Conservation (phyloP, 2,888 invertebrate species). For the Monoplex corrugatus region DNA sequence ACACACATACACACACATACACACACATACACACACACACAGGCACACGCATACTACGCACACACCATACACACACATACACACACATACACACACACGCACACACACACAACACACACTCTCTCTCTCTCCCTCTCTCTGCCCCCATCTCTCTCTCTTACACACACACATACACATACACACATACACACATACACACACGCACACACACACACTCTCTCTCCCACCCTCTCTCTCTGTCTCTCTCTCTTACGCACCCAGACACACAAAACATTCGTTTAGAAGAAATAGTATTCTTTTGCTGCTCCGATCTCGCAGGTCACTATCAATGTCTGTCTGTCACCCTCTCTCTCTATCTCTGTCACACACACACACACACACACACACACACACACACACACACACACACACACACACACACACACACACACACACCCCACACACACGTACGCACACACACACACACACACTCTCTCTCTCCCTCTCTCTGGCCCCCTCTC, state of each 20-base stretch:
- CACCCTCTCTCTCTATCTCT: not conserved
- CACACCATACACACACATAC: slow-evolving; percentile 21
- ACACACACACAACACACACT: slow-evolving; percentile 30
- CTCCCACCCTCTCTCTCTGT: not conserved
- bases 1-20: not conserved
- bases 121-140: not conserved
- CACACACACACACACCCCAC: not conserved
- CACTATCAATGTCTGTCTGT: no score
- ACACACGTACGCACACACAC: no score
- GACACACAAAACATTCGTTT: not conserved
- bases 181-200: slow-evolving; percentile 22
- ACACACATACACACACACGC: slow-evolving; percentile 31
- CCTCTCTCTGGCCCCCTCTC: no score
- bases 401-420: not conserved
- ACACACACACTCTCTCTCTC: no score
- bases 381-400: not conserved
- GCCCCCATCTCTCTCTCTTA: not conserved
- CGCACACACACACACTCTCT: slow-evolving; percentile 23
- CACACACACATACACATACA: slow-evolving; percentile 6
- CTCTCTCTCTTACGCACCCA: not conserved
- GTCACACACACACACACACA: not conserved
- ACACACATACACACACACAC: slow-evolving; percentile 17
- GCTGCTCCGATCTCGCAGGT: no score
- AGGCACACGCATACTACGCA: slow-evolving; percentile 4
- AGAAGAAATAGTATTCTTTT: not conserved